Percentiles rank a stretch among this genome's conserved stretches.
These are phyloP conservation scores for Frankliniella intonsa DNA, from an alignment of 2,888 invertebrate genomes.

Conservation along the genomic window DNA sequence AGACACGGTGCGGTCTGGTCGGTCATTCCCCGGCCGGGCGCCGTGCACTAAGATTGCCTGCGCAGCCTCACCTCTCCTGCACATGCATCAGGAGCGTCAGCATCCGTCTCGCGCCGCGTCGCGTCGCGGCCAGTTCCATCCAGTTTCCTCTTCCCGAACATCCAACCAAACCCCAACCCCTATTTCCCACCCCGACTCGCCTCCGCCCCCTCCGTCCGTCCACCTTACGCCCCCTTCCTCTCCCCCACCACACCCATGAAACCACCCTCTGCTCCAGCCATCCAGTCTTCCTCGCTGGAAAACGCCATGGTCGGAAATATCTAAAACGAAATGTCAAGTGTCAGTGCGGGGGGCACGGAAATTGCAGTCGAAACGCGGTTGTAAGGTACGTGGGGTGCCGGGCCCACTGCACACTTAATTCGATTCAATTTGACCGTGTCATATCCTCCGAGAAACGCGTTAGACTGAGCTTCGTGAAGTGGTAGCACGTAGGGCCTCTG, in stretches of 20 bases:
- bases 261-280: not conserved
- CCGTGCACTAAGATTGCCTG: too few species aligned
- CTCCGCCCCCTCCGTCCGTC: not conserved
- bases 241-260: not conserved
- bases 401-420: not conserved
- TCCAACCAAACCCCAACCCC: too few species aligned
- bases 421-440: not conserved
- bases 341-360: not conserved
- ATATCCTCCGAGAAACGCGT: not conserved
- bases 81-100: too few species aligned
- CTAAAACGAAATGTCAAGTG: not conserved
- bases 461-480: not conserved
- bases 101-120: too few species aligned
- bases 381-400: not conserved
- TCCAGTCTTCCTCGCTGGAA: not conserved
- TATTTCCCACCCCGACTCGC: too few species aligned
- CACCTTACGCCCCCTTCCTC: not conserved
- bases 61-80: too few species aligned
- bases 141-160: too few species aligned
- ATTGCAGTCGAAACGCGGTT: not conserved
- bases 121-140: too few species aligned
- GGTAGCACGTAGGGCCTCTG: not conserved
- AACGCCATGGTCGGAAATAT: slow-evolving; percentile 4
- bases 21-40: too few species aligned
- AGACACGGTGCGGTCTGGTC: too few species aligned